phyloP scores from a whole-genome alignment of 2,113 vertebrate genomes.

The Poicephalus gulielmi region DNA sequence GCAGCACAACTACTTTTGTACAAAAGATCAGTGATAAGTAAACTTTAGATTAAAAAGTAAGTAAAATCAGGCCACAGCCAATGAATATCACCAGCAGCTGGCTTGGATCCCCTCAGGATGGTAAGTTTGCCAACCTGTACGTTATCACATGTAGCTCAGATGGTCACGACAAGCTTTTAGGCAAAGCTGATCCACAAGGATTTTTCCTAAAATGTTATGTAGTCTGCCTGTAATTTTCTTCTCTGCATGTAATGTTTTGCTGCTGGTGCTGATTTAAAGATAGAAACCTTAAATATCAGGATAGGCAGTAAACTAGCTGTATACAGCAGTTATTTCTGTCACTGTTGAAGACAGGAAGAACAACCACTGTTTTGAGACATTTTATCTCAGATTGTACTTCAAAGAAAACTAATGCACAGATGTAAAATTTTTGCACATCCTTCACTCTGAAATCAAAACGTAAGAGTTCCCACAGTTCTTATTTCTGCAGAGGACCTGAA shows the following conservation, averaged over 20 bases:
- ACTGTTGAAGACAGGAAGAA: neutral
- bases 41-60: neutral
- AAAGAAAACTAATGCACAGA: neutral
- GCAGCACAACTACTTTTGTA: neutral
- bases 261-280: neutral
- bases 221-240: neutral
- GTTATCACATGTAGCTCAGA: neutral
- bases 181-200: neutral
- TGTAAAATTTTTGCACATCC: constrained; percentile 17
- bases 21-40: neutral
- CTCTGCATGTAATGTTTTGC: neutral
- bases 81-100: neutral
- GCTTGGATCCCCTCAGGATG: neutral
- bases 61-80: neutral
- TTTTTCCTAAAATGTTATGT: neutral
- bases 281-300: neutral
- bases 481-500: neutral
- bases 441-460: constrained; percentile 2
- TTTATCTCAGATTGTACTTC: neutral
- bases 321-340: neutral
- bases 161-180: neutral
- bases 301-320: neutral
- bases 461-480: neutral
- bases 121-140: neutral
- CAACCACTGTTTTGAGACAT: neutral